phyloP scores from a whole-genome alignment of 2,888 invertebrate genomes.

The Heliconius sara region DNA sequence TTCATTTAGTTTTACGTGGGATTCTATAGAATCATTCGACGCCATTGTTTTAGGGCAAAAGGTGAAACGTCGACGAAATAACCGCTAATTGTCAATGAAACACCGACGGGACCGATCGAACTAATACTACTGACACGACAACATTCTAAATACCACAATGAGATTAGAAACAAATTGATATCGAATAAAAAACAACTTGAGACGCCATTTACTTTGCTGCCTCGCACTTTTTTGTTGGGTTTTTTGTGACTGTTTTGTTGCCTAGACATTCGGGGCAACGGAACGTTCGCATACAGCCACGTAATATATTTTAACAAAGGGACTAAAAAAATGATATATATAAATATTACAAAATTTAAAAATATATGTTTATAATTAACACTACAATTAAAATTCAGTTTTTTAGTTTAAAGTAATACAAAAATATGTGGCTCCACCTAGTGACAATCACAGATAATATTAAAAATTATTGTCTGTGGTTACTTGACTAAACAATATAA shows the following conservation, averaged over 20 bases:
- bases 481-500: neutral
- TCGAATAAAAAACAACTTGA: slow-evolving; percentile 81
- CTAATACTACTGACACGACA: slow-evolving; percentile 59
- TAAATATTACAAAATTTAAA: neutral
- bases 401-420: neutral
- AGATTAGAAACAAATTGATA: slow-evolving; percentile 74
- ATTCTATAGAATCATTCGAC: slow-evolving; percentile 74
- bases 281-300: slow-evolving; percentile 40
- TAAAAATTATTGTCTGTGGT: neutral
- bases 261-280: slow-evolving; percentile 46
- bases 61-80: slow-evolving; percentile 65
- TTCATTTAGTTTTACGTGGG: slow-evolving; percentile 78
- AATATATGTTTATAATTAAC: slow-evolving; percentile 4
- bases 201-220: slow-evolving; percentile 80
- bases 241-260: slow-evolving; percentile 60
- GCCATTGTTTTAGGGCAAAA: slow-evolving; percentile 78
- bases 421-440: slow-evolving; percentile 1
- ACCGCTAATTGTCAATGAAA: slow-evolving; percentile 68
- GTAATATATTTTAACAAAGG: slow-evolving; percentile 22
- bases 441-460: neutral
- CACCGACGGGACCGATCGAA: slow-evolving; percentile 58
- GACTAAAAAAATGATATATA: slow-evolving; percentile 16
- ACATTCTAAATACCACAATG: slow-evolving; percentile 58
- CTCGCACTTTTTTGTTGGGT: slow-evolving; percentile 64
- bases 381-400: neutral